Conservation (phyloP, 2,888 invertebrate genomes). For the Cinara cedri region DNA sequence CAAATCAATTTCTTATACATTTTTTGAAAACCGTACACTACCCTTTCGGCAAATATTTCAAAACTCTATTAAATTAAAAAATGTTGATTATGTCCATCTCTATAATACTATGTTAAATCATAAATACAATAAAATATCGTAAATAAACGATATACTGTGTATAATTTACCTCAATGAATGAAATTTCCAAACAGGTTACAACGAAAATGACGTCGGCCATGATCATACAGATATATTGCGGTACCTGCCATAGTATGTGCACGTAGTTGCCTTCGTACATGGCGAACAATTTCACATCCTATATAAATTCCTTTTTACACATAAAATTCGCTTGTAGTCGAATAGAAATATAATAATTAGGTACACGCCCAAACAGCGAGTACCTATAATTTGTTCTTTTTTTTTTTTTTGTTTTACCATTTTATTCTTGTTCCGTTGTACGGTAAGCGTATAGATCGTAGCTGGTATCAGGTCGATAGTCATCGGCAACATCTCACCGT, state of each 20-base stretch:
- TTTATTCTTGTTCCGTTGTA: constrained; percentile 26
- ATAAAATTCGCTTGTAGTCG: constrained; percentile 6
- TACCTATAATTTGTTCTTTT: too few relatives aligned
- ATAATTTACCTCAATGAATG: constrained; percentile 76
- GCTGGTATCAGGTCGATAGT: constrained; percentile 31
- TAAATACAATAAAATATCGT: too few relatives aligned
- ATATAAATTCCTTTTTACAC: constrained; percentile 45
- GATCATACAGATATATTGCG: constrained; percentile 91
- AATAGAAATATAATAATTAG: not conserved
- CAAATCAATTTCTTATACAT: too few relatives aligned
- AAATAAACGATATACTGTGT: not conserved
- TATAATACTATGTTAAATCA: too few relatives aligned
- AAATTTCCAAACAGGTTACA: constrained; percentile 93
- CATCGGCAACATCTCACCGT: not conserved
- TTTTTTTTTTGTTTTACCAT: constrained; percentile 38
- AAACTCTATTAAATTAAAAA: too few relatives aligned
- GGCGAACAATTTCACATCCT: constrained; percentile 61
- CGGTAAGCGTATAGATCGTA: constrained; percentile 29
- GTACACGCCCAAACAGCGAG: not conserved
- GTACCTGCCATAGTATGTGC: constrained; percentile 84
- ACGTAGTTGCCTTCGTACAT: constrained; percentile 71
- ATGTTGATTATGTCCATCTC: too few relatives aligned
- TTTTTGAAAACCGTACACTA: too few relatives aligned
- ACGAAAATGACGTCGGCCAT: constrained; percentile 95
- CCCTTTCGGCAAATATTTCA: too few relatives aligned